Evolutionary conservation across 2,797 vertebrate species (phyloP), one percentile per base, ranked within the genome.

Genomic region (Thripadectes ignobilis): DNA sequence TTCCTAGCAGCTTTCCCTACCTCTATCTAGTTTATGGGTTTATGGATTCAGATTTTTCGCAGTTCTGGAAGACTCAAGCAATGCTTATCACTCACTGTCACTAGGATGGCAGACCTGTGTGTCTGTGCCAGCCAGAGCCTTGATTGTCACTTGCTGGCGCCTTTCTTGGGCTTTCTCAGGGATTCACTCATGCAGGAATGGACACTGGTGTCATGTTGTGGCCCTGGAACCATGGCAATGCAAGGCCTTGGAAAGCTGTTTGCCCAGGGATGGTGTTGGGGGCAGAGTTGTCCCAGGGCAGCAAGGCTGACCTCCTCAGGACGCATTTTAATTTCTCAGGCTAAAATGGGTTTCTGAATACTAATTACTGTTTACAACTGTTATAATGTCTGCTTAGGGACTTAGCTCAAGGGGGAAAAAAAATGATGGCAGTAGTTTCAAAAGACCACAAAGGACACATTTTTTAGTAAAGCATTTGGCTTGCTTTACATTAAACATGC

Each of bases 111-210:
- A 85, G 51, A 43, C 12, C 38, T 41, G 21, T 48, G 13, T n/a
- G 27, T 36, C 51, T 24, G 14, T 71, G 81, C 41, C 32, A 20
- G 45, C 26, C 32, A 11, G 39, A 68, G 43, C 16, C 49, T 49
- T 52, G 21, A 1, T 13, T 2, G 0, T 34, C 55, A 12, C 48
- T 76, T 87, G 23, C 21, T 73, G 52, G 4, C 16, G 16, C 15
- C 41, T 74, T 30, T 7, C 38, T 4, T 8, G 20, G 22, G 21
- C 21, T 74, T 74, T 46, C 30, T 26, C 2, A 2, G 38, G 5
- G 19, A 4, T 4, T 16, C n/a, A 4, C 13, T 65, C 1, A 0
- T 32, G 41, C 54, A 26, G 57, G 26, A 79, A 19, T 0, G 0
- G 55, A 32, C 78, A 32, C 14, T 2, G 3, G 32, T 1, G 1